Conservation (phyloP, 2,888 invertebrate species). For the Brachylomia viminalis region DNA sequence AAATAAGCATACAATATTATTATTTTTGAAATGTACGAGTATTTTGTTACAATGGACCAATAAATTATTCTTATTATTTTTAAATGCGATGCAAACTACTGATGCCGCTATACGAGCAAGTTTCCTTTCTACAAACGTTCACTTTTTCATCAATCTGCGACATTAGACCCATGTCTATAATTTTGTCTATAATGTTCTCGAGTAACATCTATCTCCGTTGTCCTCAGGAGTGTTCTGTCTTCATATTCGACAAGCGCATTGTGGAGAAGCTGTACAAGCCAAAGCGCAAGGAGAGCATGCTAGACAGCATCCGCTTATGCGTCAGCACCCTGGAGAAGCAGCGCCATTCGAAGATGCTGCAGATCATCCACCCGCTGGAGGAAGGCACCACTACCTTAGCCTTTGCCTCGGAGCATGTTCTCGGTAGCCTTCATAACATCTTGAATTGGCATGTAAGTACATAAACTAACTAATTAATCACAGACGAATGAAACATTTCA, state of each 20-base stretch:
- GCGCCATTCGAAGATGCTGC: constrained; percentile 96
- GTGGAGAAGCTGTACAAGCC: constrained; percentile 98
- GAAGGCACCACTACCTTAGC: constrained; percentile 97
- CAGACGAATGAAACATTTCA: background rate
- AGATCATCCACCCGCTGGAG: constrained; percentile 93
- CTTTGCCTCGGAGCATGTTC: constrained; percentile 98
- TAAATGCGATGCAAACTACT: background rate
- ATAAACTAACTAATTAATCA: background rate
- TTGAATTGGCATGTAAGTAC: constrained; percentile 94
- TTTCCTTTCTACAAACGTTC: background rate
- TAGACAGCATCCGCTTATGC: constrained; percentile 95
- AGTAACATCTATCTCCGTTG: constrained; percentile 26
- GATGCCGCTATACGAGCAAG: background rate
- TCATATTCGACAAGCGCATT: constrained; percentile 97
- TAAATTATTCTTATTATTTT: background rate
- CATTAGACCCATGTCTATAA: no score
- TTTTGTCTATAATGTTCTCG: background rate
- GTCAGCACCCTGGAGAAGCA: constrained; percentile 95
- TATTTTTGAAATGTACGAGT: no score
- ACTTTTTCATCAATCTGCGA: background rate
- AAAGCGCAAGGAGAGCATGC: constrained; percentile 96
- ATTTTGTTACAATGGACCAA: no score
- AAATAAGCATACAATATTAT: no score
- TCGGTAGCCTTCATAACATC: constrained; percentile 97
- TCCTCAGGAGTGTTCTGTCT: constrained; percentile 97